Percentiles rank a stretch among this genome's conserved stretches.
Conservation (phyloP, 2,888 invertebrate species). For the Spilosoma lubricipeda region DNA sequence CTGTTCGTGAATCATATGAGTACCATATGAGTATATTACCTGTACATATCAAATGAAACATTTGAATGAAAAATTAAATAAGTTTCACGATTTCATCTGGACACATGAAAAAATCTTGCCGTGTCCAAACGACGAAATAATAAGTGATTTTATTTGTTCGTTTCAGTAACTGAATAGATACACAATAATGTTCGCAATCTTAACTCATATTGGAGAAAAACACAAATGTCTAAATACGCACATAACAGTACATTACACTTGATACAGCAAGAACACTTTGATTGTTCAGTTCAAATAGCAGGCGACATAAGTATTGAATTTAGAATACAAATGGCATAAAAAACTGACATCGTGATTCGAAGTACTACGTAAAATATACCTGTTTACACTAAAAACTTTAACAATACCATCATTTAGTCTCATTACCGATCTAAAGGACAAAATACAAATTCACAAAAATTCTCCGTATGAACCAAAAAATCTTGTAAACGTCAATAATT, state of each 20-base stretch:
- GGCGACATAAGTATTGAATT: neutral
- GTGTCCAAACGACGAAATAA: neutral
- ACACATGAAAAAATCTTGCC: no score
- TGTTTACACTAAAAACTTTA: slow-evolving; percentile 44
- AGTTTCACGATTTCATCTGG: neutral
- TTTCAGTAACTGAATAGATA: neutral
- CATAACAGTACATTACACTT: neutral
- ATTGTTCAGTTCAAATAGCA: neutral
- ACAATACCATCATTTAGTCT: slow-evolving; percentile 52
- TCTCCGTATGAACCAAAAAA: slow-evolving; percentile 70
- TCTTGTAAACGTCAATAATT: slow-evolving; percentile 70
- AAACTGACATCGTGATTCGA: slow-evolving; percentile 25
- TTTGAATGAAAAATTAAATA: no score
- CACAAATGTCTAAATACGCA: neutral
- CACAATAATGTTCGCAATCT: no score
- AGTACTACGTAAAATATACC: slow-evolving; percentile 27
- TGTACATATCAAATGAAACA: no score
- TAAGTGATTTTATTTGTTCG: neutral
- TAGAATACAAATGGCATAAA: slow-evolving; percentile 23
- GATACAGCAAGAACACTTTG: neutral
- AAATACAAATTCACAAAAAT: slow-evolving; percentile 52
- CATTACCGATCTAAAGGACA: slow-evolving; percentile 52
- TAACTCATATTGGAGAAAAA: neutral
- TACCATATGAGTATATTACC: no score
- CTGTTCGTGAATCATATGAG: no score